Evolutionary conservation across 2,888 invertebrate genomes (phyloP).

Genomic region (Tenthredo amoena): DNA sequence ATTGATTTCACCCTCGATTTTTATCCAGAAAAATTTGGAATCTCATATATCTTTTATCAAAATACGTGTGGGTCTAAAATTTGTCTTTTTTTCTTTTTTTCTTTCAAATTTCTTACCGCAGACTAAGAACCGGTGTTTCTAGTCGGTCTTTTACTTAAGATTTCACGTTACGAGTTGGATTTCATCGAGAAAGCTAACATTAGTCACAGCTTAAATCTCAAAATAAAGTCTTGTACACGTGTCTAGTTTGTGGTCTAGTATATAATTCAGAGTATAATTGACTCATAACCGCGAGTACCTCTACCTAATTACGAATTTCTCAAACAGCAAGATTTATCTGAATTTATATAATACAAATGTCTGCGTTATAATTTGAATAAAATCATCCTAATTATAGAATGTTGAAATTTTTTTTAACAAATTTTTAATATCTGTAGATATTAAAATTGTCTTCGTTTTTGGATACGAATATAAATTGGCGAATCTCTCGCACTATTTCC

Average conservation of each 20-base stretch:
- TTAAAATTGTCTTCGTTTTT: not conserved
- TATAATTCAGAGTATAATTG: not conserved
- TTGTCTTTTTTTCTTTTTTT: not conserved
- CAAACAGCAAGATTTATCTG: not conserved
- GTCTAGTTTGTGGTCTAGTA: not conserved
- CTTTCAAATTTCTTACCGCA: not conserved
- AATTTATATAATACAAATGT: not conserved
- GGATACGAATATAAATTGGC: not conserved
- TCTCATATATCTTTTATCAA: too few species aligned
- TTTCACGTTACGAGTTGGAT: not conserved
- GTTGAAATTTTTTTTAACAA: not conserved
- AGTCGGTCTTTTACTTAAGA: not conserved
- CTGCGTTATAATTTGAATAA: not conserved
- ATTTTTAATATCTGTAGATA: not conserved
- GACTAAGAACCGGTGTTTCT: not conserved
- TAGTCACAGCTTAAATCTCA: not conserved
- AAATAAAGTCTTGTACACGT: constrained; percentile 23
- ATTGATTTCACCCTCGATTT: too few species aligned
- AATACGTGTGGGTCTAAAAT: not conserved
- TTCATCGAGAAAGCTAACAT: not conserved
- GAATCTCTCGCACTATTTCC: not conserved
- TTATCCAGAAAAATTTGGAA: too few species aligned
- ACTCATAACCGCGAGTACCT: not conserved
- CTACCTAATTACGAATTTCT: not conserved
- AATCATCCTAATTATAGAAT: not conserved